phyloP scores from a whole-genome alignment of 2,113 vertebrate species.

The Triplophysa siluroides region DNA sequence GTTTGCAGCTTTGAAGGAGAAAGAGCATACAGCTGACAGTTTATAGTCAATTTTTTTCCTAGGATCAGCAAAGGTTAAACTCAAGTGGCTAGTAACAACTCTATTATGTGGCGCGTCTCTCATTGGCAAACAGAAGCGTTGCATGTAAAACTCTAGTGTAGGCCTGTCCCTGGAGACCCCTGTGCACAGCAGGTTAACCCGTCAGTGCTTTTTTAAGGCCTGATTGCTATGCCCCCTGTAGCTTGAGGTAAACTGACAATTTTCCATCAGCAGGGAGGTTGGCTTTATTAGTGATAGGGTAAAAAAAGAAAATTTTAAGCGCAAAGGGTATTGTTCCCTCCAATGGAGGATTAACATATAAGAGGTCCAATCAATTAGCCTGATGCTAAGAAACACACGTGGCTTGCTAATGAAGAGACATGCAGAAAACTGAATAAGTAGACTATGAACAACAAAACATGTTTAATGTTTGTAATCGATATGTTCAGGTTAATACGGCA shows the following conservation, averaged over 20 bases:
- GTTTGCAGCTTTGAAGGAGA: constrained; percentile 2
- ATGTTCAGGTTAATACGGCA: not conserved
- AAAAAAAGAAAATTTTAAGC: constrained; percentile 67
- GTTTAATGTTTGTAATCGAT: constrained; percentile 14
- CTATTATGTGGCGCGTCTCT: constrained; percentile 78
- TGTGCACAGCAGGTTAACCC: constrained; percentile 90
- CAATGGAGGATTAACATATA: constrained; percentile 54
- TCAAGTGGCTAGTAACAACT: constrained; percentile 79
- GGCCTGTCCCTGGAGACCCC: constrained; percentile 82
- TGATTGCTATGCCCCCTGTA: constrained; percentile 83
- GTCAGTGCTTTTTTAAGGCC: constrained; percentile 89
- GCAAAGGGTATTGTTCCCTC: constrained; percentile 58
- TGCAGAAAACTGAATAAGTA: constrained; percentile 8
- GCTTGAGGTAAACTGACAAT: constrained; percentile 89
- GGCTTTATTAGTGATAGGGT: constrained; percentile 83
- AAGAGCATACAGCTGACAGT: constrained; percentile 53
- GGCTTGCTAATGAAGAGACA: constrained; percentile 44
- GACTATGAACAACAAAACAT: constrained; percentile 34
- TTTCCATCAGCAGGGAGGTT: constrained; percentile 86
- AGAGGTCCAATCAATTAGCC: constrained; percentile 53
- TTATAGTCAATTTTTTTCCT: constrained; percentile 55
- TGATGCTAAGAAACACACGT: constrained; percentile 50
- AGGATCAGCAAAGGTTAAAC: constrained; percentile 72
- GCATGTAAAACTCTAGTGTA: constrained; percentile 83
- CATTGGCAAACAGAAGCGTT: constrained; percentile 81